Base-by-base conservation (phyloP, 2,797 vertebrate genomes). In the Sarcoramphus papa region DNA sequence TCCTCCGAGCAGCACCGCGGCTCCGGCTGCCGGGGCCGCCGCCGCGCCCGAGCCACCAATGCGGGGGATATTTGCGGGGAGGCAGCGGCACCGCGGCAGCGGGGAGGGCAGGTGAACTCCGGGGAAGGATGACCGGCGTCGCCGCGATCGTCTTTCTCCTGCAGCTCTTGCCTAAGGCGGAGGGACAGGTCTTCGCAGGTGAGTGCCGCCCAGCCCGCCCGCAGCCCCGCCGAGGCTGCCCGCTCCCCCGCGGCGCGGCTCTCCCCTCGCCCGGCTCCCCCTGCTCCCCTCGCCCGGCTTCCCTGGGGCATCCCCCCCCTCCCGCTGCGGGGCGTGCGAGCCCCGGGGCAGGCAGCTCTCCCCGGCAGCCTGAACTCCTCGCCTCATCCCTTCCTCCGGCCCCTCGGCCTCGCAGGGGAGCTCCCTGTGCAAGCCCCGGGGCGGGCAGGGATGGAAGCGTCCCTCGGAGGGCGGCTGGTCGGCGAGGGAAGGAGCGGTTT, bases 161-260 rank as follows among this genome's bases (percentile, higher is more conserved):
- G 94, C 97, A 97, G 88, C 96, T 97, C 73, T 92, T 98, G 96
- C 96, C 96, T 74, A 93, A 77, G 76, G 97, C 94, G 92, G 41
- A 93, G 43, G 98, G 98, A 51, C 98, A 98, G 95, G 90, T 94
- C 88, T 97, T 98, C 91, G 94, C 98, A 98, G 98, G 98, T 98
- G 97, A 98, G 98, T 82, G 82, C 67, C 14, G 28, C 72, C 22
- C 28, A 10, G n/a, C 17, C 64, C 33, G 30, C 51, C 50, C 51
- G 68, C 69, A 18, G 50, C 13, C 60, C 48, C 24, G 40, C 76
- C 20, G 75, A 17, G 60, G 25, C 27, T 22, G 59, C 37, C 41
- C 16, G 63, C 45, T 57, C 72, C 53, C 37, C 45, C 28, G n/a
- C 28, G 20, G 40, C 51, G 8, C 56, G 43, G n/a, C 21, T 69